phyloP scores from a whole-genome alignment of 2,113 vertebrate genomes.

The Xenus cinereus region DNA sequence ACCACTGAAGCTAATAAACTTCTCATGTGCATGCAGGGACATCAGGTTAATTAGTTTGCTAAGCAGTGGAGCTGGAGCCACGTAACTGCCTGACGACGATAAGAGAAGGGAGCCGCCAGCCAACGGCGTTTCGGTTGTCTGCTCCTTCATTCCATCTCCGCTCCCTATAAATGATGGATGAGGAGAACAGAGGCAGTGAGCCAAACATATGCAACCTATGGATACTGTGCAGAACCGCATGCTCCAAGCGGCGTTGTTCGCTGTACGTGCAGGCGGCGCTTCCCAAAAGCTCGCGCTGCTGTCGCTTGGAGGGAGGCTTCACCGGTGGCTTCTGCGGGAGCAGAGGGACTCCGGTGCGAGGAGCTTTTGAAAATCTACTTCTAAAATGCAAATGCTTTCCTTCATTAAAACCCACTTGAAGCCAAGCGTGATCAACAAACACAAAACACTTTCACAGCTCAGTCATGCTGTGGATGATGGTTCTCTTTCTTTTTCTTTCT shows the following conservation, averaged over 20 bases:
- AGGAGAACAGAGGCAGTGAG: neutral
- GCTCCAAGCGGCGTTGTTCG: neutral
- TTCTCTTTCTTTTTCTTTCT: neutral
- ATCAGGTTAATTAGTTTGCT: constrained; percentile 5
- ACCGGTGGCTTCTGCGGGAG: neutral
- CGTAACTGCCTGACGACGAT: neutral
- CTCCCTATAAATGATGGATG: constrained; percentile 3
- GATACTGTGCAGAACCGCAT: neutral
- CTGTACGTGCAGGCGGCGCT: rapidly evolving
- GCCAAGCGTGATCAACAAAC: neutral
- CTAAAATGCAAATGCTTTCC: constrained; percentile 3
- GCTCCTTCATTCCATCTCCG: neutral
- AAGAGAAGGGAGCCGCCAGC: neutral
- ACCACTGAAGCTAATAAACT: constrained; percentile 20
- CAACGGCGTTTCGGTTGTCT: neutral
- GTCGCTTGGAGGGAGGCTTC: neutral
- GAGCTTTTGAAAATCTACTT: constrained; percentile 1
- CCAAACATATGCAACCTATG: neutral
- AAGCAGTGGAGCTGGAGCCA: neutral
- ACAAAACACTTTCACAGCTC: neutral
- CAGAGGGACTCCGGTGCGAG: neutral
- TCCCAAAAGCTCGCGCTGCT: neutral
- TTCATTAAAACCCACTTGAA: neutral
- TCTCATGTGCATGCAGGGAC: neutral
- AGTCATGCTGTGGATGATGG: neutral